phyloP scores from a whole-genome alignment of 35 echinoderm and acorn worm species.

The Ptychodera flava region DNA sequence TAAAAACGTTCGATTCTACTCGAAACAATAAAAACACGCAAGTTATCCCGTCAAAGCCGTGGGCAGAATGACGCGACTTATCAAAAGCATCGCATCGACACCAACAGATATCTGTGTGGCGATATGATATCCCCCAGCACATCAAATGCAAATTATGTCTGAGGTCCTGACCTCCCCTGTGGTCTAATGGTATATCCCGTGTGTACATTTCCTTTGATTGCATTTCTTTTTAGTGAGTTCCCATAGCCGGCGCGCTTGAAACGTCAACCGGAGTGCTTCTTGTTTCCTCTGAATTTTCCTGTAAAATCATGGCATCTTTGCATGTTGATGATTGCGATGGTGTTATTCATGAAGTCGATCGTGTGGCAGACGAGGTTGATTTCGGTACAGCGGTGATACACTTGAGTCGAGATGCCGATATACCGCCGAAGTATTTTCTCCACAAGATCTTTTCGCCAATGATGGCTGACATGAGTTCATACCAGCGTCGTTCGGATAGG shows the following conservation, averaged over 20 bases:
- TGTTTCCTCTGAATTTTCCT: background rate
- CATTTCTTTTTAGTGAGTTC: background rate
- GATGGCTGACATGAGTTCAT: conserved; percentile 46
- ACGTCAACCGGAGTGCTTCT: background rate
- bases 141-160: background rate
- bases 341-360: conserved; percentile 44
- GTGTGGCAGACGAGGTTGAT: conserved; percentile 31
- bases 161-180: background rate
- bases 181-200: background rate
- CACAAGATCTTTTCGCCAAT: conserved; percentile 68
- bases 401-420: conserved; percentile 39
- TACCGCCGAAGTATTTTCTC: conserved; percentile 51
- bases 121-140: background rate
- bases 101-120: too few relatives aligned
- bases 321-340: conserved; percentile 40
- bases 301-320: background rate
- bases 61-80: too few relatives aligned
- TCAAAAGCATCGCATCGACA: too few relatives aligned
- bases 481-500: conserved; percentile 32
- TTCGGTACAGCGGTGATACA: conserved; percentile 43
- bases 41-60: too few relatives aligned
- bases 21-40: too few relatives aligned
- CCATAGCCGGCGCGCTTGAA: background rate
- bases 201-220: conserved; percentile 1
- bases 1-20: too few relatives aligned